Evolutionary conservation across 2,113 vertebrate species (phyloP), one percentile per base, ranked within the genome.

Genomic region (Sebastes schlegelii): DNA sequence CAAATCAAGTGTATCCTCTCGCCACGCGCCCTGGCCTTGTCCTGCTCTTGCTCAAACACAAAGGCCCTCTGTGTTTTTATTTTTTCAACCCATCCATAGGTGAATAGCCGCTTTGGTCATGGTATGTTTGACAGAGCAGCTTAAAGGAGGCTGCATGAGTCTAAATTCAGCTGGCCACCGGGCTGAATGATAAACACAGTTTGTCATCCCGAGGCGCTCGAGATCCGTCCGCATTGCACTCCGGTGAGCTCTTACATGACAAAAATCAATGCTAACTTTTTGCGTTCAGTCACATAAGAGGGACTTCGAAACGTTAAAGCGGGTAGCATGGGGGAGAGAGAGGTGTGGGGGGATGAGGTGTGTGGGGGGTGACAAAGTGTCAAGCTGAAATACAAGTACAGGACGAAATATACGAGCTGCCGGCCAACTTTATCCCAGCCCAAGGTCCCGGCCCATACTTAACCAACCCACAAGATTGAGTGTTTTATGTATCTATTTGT

Each of bases 401-500:
- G 89, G 77, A 90, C 48, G 16, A 86, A 93, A 94, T 92, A 91
- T 92, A 93, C 61, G 81, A 93, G 88, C 75, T 70, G 81, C 85
- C 17, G 74, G 84, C 85, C 86, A 90, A 93, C 84, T 92, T 92
- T 87, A 90, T 88, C 88, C 89, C 76, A 45, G 86, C 91, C 83
- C 92, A 93, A 93, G 92, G 93, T 94, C 93, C 61, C 14, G 72
- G 87, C 75, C 88, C 80, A 63, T 88, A 85, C 90, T 83, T 89
- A 91, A 90, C 79, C 77, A 78, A 86, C 68, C 74, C 68, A 71
- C 86, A 89, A 82, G 90, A 94, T 77, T 86, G 93, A 95, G 90
- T 93, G 92, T 88, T 95, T 94, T 92, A 93, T 94, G 89, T 92
- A 90, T 92, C 92, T 94, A 93, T 95, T 94, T 92, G 92, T 93